phyloP scores from a whole-genome alignment of 2,888 invertebrate genomes.

The Ypsolopha scabrella region DNA sequence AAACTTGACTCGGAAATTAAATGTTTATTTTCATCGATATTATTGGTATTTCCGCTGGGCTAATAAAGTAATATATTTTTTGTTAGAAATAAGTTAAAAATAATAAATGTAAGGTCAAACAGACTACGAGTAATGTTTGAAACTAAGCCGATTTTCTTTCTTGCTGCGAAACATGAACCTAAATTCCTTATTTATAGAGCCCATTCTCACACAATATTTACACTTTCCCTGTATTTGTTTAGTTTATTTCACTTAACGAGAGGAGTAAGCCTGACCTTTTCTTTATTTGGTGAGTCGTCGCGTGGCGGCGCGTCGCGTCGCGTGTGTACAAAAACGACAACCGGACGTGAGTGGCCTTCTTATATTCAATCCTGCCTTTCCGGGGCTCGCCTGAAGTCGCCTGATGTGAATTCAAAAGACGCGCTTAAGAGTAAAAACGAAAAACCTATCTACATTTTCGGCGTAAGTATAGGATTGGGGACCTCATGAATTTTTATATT shows the following conservation, averaged over 20 bases:
- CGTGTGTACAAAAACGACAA: slow-evolving; percentile 19
- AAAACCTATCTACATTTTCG: not conserved
- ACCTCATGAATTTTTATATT: slow-evolving; percentile 2
- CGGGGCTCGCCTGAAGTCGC: slow-evolving; percentile 14
- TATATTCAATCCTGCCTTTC: slow-evolving; percentile 36
- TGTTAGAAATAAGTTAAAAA: no score
- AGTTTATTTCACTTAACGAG: not conserved
- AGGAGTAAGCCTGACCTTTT: not conserved
- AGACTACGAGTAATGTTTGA: no score
- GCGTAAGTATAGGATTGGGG: not conserved
- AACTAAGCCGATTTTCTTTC: no score
- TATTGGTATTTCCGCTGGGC: no score
- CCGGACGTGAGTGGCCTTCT: slow-evolving; percentile 34
- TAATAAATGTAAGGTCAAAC: no score
- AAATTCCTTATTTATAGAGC: no score
- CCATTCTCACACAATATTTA: no score
- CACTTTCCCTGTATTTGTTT: no score
- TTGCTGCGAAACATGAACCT: no score
- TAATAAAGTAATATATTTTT: no score
- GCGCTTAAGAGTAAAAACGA: slow-evolving; percentile 14
- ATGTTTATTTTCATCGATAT: no score
- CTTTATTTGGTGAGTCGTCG: not conserved
- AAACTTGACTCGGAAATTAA: no score
- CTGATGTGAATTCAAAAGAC: slow-evolving; percentile 21
- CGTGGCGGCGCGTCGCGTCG: not conserved